Evolutionary conservation across 2,113 vertebrate genomes (phyloP).

Genomic region (Marcusenius ussheri): DNA sequence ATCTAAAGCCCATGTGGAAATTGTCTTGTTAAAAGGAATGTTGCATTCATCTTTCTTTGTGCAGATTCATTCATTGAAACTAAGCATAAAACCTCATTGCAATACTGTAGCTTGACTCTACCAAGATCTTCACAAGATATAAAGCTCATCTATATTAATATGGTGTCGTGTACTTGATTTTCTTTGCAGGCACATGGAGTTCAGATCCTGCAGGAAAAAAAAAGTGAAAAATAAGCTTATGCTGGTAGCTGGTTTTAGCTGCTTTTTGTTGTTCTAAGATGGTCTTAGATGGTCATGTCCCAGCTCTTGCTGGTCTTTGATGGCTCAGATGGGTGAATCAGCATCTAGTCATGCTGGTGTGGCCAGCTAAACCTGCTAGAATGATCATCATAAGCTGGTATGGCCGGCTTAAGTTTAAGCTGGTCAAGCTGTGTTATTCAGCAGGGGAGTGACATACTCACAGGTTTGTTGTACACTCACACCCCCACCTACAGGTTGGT

Average conservation of each 20-base stretch:
- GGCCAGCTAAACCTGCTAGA: neutral
- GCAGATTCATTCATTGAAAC: neutral
- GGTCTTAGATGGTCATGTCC: neutral
- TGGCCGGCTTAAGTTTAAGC: neutral
- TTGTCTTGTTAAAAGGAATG: conserved; percentile 6
- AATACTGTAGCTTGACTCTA: neutral
- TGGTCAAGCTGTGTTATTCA: neutral
- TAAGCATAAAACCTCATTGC: neutral
- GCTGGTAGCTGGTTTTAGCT: neutral
- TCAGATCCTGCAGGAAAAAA: neutral
- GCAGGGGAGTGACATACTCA: neutral
- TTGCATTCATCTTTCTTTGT: conserved; percentile 4
- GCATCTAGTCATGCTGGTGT: neutral
- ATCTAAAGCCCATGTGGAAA: neutral
- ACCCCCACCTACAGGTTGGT: neutral
- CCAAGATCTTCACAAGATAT: neutral
- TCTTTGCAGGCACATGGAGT: neutral
- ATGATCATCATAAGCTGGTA: neutral
- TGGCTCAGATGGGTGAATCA: neutral
- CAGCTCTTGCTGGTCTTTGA: neutral
- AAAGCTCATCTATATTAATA: neutral
- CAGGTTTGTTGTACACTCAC: neutral
- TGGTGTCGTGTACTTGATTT: neutral
- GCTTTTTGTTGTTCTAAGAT: neutral
- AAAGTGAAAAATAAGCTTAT: neutral